phyloP scores from a whole-genome alignment of 2,888 invertebrate species.

The Rhogogaster chlorosoma region DNA sequence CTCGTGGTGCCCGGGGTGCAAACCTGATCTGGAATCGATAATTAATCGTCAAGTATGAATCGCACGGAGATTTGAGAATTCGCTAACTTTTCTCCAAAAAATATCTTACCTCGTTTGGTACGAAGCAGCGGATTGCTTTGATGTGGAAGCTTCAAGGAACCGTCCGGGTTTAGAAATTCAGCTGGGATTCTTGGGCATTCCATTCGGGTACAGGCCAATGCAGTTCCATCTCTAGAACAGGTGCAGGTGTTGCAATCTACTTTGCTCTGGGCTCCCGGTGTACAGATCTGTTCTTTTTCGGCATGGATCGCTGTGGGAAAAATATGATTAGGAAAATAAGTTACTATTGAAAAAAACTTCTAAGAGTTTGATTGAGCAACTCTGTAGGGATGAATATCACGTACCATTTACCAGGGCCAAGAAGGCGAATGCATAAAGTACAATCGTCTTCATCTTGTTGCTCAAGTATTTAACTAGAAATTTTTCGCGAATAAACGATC shows the following conservation, averaged over 20 bases:
- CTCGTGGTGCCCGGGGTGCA: background rate
- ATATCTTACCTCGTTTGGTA: conserved; percentile 42
- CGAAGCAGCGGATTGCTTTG: conserved; percentile 51
- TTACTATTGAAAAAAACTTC: background rate
- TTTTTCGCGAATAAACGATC: background rate
- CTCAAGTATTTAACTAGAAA: background rate
- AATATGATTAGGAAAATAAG: background rate
- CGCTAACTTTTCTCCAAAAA: background rate
- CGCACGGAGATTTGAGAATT: background rate
- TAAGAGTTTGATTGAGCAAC: background rate
- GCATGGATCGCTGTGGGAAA: conserved; percentile 9
- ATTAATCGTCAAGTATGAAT: background rate
- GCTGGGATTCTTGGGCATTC: conserved; percentile 58
- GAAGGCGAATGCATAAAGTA: background rate
- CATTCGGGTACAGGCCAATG: conserved; percentile 58
- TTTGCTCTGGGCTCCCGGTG: conserved; percentile 57
- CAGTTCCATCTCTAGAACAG: conserved; percentile 79
- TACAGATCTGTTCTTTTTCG: conserved; percentile 48
- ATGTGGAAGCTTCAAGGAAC: conserved; percentile 30
- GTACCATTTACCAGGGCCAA: conserved; percentile 20
- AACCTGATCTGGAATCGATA: background rate
- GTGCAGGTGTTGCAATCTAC: conserved; percentile 82
- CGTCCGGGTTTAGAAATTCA: conserved; percentile 12
- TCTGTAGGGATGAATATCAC: background rate
- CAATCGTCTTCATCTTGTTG: background rate